phyloP scores from a whole-genome alignment of 1,140 invertebrate genomes.

The Melipona quadrifasciata region DNA sequence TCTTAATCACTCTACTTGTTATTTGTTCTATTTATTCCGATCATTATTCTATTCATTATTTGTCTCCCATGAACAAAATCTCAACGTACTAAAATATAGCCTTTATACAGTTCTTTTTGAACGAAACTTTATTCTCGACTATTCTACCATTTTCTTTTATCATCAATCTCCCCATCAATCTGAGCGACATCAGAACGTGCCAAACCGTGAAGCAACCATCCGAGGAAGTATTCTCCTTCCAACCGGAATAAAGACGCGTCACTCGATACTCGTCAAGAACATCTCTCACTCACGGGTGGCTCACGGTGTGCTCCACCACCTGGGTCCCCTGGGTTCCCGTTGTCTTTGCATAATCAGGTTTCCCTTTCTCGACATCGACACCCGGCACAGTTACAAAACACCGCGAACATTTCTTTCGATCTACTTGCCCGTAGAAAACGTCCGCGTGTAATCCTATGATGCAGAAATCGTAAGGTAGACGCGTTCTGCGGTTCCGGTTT shows the following conservation, averaged over 20 bases:
- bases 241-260: neutral
- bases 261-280: neutral
- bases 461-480: constrained; percentile 24
- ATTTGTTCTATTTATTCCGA: no score
- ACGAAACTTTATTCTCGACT: no score
- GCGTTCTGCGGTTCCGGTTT: constrained; percentile 24
- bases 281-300: neutral
- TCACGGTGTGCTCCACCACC: neutral
- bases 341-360: constrained; percentile 39
- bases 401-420: neutral
- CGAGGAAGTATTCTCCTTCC: neutral
- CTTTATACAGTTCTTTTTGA: no score
- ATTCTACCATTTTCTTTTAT: no score
- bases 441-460: constrained; percentile 31
- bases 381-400: constrained; percentile 12
- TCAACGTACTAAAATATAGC: no score
- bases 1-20: no score
- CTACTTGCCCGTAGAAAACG: neutral
- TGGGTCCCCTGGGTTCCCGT: neutral
- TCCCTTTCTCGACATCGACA: neutral
- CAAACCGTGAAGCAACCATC: neutral
- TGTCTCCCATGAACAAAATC: no score
- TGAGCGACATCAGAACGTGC: no score
- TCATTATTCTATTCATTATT: no score
- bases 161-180: no score